phyloP scores from a whole-genome alignment of 64 coral and sea anemone genomes.

The Porites lutea region DNA sequence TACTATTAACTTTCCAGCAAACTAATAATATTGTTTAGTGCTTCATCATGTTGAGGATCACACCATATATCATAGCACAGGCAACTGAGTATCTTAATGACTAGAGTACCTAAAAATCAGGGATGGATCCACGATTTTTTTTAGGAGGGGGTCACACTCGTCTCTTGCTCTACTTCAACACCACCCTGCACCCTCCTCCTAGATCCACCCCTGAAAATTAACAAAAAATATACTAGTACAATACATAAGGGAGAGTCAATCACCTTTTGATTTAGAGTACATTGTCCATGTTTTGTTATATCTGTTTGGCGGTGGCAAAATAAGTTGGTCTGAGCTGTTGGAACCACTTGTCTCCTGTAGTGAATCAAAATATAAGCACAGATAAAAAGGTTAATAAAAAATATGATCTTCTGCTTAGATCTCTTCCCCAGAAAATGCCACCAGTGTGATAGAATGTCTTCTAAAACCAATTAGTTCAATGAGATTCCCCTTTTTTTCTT shows the following conservation, averaged over 20 bases:
- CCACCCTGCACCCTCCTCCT: too few species aligned
- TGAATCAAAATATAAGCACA: neutral
- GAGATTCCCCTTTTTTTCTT: too few species aligned
- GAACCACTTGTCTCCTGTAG: slow-evolving; percentile 16
- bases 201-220: too few species aligned
- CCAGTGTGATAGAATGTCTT: too few species aligned
- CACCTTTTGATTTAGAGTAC: slow-evolving; percentile 40
- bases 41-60: neutral
- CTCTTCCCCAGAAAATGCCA: too few species aligned
- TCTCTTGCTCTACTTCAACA: too few species aligned
- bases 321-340: slow-evolving; percentile 17
- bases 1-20: neutral
- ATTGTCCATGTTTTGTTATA: slow-evolving; percentile 29
- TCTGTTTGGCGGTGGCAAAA: neutral
- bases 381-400: neutral
- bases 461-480: too few species aligned
- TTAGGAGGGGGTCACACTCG: too few species aligned
- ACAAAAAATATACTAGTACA: too few species aligned
- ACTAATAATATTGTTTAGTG: neutral
- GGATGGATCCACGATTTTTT: too few species aligned
- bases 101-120: too few species aligned
- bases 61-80: neutral
- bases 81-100: too few species aligned
- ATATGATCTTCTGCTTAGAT: neutral
- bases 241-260: neutral